A percentile compares a stretch with the other conserved stretches of the same genome.
Evolutionary conservation across 2,113 vertebrate species (phyloP).

Genomic region (Formicarius rufipectus): DNA sequence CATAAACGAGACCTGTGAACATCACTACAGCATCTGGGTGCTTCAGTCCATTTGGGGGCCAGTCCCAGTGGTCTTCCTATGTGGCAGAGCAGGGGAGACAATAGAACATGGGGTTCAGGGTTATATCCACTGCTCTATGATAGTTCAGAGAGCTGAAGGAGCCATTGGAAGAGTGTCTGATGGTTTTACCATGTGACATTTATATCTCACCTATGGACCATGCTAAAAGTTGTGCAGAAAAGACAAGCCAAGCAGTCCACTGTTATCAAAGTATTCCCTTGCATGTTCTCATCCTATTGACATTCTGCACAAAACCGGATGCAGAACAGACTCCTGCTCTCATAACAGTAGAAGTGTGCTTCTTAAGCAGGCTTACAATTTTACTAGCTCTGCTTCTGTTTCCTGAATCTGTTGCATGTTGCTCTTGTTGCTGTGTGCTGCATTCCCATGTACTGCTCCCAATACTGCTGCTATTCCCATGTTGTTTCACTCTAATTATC

Average conservation of each 20-base stretch:
- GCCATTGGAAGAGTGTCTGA: neutral
- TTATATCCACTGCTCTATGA: neutral
- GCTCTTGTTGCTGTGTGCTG: neutral
- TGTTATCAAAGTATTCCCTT: neutral
- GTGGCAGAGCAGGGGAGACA: neutral
- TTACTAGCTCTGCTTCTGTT: slow-evolving; percentile 16
- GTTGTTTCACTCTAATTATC: slow-evolving; percentile 2
- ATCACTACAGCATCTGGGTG: neutral
- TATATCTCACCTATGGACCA: neutral
- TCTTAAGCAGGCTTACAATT: slow-evolving; percentile 1
- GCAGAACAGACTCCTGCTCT: neutral
- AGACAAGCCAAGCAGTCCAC: neutral
- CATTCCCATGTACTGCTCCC: too few species aligned
- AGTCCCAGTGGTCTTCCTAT: neutral
- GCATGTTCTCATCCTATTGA: fast-evolving
- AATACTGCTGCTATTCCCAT: neutral
- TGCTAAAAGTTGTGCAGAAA: neutral
- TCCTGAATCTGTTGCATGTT: neutral
- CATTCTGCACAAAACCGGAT: neutral
- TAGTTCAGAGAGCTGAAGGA: neutral
- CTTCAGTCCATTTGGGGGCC: neutral
- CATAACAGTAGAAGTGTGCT: neutral
- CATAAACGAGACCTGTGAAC: neutral
- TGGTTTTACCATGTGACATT: neutral
- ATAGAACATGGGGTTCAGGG: neutral